Base-by-base conservation (phyloP, 2,888 invertebrate genomes). In the Spilarctia lutea region DNA sequence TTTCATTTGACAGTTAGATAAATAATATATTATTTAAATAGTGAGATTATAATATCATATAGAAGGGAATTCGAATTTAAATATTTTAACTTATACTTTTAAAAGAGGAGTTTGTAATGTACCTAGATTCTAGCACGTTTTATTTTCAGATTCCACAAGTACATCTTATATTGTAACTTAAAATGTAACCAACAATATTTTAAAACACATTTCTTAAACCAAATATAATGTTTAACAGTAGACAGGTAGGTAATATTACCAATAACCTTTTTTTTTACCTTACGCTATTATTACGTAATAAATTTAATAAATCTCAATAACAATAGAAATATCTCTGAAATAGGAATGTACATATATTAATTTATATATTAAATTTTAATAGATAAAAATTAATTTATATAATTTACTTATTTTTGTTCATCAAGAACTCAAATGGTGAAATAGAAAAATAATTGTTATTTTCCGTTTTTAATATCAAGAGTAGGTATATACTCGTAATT, bases 391-490 rank as follows among this genome's bases (percentile, higher is more conserved):
- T 74, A 72, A 77, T 83, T 75, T 74, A 75, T 81, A 80, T 85
- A 83, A 85, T 85, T 86, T 85, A 82, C 79, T 83, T 83, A 85
- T 75, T 76, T 78, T 76, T 73, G 80, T 88, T 85, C 81, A 82
- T 83, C 42, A 78, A 72, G 84, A 88, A 85, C 82, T 82, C 72
- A 85, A 86, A 85, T 74, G 73, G 79, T 79, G 82, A 82, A 82
- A 79, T 88, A 89, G 81, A 89, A 90, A 89, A 89, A 90, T 87
- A 88, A 83, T 79, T 82, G 80, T 80, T 82, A 83, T 72, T 78
- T 83, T 83, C 75, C 82, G 81, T 68, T 75, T 79, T 85, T 84
- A 85, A 85, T 85, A 85, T 78, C 81, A 80, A 85, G 75, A 77
- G 77, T 60, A 27, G 4, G 27, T 60, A 56, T 81, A 78, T 77